These are phyloP conservation scores for Nymphalis c-album DNA, from an alignment of 2,888 invertebrate species.

Conservation along the genomic window DNA sequence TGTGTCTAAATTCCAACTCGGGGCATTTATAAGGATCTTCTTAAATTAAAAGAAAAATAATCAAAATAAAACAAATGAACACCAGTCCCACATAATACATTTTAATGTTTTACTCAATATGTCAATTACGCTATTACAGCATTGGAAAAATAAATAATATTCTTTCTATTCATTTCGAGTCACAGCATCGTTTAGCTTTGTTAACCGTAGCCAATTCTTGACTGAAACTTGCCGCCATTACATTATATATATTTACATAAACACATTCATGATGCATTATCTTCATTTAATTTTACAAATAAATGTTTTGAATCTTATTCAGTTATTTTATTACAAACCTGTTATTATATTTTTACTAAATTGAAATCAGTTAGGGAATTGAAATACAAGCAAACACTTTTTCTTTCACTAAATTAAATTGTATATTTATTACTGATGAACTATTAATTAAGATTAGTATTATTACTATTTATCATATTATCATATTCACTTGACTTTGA, in stretches of 20 bases:
- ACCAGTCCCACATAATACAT: constrained; percentile 63
- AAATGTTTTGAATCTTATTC: neutral
- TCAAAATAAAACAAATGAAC: constrained; percentile 41
- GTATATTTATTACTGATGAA: no score
- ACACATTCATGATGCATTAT: constrained; percentile 26
- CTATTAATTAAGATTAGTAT: no score
- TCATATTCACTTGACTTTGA: no score
- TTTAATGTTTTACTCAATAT: constrained; percentile 58
- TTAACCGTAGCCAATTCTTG: constrained; percentile 45
- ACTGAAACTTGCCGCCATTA: constrained; percentile 27
- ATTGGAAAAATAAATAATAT: constrained; percentile 72
- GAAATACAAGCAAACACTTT: no score
- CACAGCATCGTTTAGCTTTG: constrained; percentile 64
- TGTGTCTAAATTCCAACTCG: no score
- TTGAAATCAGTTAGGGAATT: no score
- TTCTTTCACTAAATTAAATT: no score
- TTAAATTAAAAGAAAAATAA: no score
- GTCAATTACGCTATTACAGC: constrained; percentile 62
- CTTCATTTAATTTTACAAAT: neutral
- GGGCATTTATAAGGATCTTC: no score
- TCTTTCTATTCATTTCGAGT: constrained; percentile 53
- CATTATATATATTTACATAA: constrained; percentile 35
- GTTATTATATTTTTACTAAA: neutral
- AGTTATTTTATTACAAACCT: neutral
- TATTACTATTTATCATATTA: no score